Conservation (phyloP, 2,888 invertebrate genomes). For the Tanaodytes sp. region DNA sequence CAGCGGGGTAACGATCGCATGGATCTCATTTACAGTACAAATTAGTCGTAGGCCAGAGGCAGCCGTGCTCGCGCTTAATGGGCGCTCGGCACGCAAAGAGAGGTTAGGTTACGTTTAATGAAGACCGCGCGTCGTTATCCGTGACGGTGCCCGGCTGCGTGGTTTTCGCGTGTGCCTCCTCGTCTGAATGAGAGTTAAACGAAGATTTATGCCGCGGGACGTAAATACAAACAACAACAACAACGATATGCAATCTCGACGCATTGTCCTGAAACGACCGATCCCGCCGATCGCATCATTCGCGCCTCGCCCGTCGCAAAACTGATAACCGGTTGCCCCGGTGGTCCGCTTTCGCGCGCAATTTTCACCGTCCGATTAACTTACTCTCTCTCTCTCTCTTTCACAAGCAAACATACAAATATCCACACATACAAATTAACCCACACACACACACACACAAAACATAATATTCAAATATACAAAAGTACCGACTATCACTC, state of each 20-base stretch:
- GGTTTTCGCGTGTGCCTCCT: slow-evolving; percentile 49
- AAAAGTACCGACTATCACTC: no score
- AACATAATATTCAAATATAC: no score
- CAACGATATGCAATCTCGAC: slow-evolving; percentile 72
- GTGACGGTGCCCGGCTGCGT: slow-evolving; percentile 64
- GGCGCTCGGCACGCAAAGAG: slow-evolving; percentile 68
- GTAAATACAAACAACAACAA: slow-evolving; percentile 73
- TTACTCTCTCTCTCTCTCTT: neutral
- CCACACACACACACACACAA: no score
- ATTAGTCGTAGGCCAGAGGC: slow-evolving; percentile 69
- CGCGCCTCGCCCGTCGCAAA: slow-evolving; percentile 15
- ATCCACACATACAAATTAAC: no score
- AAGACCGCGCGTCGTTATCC: slow-evolving; percentile 70
- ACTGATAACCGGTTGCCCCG: slow-evolving; percentile 26
- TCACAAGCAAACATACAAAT: no score
- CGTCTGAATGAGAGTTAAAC: slow-evolving; percentile 71
- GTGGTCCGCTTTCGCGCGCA: slow-evolving; percentile 1
- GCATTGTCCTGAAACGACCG: slow-evolving; percentile 64
- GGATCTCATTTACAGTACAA: slow-evolving; percentile 72
- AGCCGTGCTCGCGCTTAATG: slow-evolving; percentile 64
- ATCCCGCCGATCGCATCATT: slow-evolving; percentile 34
- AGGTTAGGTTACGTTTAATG: slow-evolving; percentile 67
- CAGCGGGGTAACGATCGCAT: slow-evolving; percentile 55
- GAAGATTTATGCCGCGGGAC: slow-evolving; percentile 71
- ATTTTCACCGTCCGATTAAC: slow-evolving; percentile 11